Base-by-base conservation (phyloP, 2,888 invertebrate species). In the Hybos culiciformis region DNA sequence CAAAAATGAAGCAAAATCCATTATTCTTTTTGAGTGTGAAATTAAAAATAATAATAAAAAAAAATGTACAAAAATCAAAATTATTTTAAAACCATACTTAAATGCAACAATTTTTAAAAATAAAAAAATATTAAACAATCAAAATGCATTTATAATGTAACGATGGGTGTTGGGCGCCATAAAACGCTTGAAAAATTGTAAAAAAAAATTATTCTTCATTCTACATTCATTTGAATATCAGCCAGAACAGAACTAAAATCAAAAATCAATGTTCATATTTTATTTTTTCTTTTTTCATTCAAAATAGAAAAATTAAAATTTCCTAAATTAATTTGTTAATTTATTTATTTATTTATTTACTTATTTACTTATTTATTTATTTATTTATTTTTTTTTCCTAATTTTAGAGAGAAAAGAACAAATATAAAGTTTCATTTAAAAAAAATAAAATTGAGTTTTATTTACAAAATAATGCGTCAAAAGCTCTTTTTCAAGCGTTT, bases 271-370 rank as follows among this genome's bases (percentile, higher is more conserved):
- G n/a, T n/a, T n/a, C 46, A 46, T 50, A 45, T 48, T 48, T 50
- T 48, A 47, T 47, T 50, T 15, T 39, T 29, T 29, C 5, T n/a
- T n/a, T n/a, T n/a, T n/a, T n/a, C n/a, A n/a, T n/a, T n/a, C n/a
- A n/a, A n/a, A n/a, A n/a, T n/a, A 18, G n/a, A 19, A 18, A 20
- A 38, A 21, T n/a, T 7, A 15, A 14, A 38, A 20, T 4, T 20
- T n/a, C n/a, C 17, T 5, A 17, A 15, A 23, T 42, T 17, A 14
- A 32, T 34, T 23, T 43, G 70, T 69, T 69, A 69, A 70, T 70
- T 70, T 70, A 71, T 70, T 69, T 70, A 70, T 69, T 68, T 70
- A 67, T 69, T 70, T 70, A 70, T 73, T 63, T 72, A 70, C 43
- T 47, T 50, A 45, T 47, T 47, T 33, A 43, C 43, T 50, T 49